phyloP scores from a whole-genome alignment of 2,113 vertebrate genomes.

The Dromaius novaehollandiae region DNA sequence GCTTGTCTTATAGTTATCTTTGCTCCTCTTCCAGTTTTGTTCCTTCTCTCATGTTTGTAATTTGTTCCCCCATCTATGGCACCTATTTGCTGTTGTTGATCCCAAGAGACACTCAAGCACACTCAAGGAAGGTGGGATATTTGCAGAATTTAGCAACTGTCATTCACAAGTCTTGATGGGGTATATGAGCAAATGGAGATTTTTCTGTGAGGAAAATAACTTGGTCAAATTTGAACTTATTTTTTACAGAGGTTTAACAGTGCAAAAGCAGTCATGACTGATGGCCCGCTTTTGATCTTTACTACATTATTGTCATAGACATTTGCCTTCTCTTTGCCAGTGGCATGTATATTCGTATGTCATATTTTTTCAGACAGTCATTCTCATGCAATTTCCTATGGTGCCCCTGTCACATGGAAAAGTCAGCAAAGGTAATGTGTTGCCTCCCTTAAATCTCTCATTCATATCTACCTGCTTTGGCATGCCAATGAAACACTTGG shows the following conservation, averaged over 20 bases:
- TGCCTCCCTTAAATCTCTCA: background rate
- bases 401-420: background rate
- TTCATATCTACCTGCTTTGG: background rate
- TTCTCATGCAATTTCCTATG: background rate
- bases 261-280: background rate
- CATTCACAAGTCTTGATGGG: background rate
- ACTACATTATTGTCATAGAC: background rate
- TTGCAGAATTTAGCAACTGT: background rate
- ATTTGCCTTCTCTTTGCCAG: background rate
- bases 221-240: background rate
- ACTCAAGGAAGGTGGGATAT: background rate
- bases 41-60: background rate
- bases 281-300: background rate
- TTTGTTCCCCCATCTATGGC: background rate
- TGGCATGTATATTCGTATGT: background rate
- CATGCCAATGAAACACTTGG: accelerated
- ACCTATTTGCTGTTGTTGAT: accelerated
- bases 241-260: background rate
- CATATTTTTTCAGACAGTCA: background rate
- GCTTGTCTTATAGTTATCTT: background rate
- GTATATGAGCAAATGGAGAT: no score
- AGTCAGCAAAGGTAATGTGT: background rate
- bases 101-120: background rate
- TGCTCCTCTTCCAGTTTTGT: background rate
- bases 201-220: no score